A percentile compares a stretch with the other conserved stretches of the same genome.
Evolutionary conservation across 2,113 vertebrate species (phyloP).

Genomic region (Anthoscopus minutus): DNA sequence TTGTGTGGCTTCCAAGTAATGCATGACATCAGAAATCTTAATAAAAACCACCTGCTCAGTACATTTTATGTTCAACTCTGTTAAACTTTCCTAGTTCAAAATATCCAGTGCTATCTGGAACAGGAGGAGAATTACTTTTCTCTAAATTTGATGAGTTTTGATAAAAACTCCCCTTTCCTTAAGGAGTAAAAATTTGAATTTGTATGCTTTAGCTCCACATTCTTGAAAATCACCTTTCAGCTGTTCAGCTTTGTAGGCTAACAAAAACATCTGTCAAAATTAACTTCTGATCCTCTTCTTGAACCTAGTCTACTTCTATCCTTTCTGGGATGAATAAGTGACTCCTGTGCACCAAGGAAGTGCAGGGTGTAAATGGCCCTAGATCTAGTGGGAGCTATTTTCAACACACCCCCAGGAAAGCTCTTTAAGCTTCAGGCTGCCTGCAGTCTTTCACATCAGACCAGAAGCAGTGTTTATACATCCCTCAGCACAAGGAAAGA

Average conservation of each 20-base stretch:
- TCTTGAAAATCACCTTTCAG: background rate
- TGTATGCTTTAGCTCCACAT: background rate
- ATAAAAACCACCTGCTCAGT: slow-evolving; percentile 41
- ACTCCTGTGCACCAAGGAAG: background rate
- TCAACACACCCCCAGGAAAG: background rate
- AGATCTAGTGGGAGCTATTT: background rate
- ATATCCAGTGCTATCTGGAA: slow-evolving; percentile 3
- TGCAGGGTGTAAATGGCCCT: background rate
- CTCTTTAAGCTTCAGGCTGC: background rate
- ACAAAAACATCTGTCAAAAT: background rate
- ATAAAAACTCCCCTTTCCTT: background rate
- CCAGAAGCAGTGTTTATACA: background rate
- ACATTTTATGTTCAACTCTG: background rate
- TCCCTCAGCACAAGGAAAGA: background rate
- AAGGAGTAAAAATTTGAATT: background rate
- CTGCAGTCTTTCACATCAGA: background rate
- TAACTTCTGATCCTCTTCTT: background rate
- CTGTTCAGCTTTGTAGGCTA: background rate
- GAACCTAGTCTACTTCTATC: background rate
- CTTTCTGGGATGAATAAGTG: background rate
- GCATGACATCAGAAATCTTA: slow-evolving; percentile 52
- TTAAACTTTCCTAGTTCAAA: slow-evolving; percentile 2
- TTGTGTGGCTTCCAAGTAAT: slow-evolving; percentile 42
- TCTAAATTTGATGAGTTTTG: background rate
- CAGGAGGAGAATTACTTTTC: background rate